Evolutionary conservation across 2,113 vertebrate species (phyloP).

Genomic region (Elephas maximus): DNA sequence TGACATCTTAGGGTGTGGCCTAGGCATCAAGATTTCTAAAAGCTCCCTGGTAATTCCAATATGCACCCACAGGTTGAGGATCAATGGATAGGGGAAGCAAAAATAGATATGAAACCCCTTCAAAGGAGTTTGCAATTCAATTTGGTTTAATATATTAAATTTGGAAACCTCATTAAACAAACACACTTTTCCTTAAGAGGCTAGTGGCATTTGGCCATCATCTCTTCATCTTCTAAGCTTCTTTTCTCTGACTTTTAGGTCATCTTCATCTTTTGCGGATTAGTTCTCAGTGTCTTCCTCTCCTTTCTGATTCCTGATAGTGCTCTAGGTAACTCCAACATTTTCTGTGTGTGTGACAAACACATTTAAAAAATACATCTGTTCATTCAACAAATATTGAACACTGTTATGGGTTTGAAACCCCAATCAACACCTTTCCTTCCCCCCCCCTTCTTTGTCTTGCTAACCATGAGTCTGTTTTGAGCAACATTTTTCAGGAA

Average conservation of each 20-base stretch:
- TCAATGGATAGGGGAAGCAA: not conserved
- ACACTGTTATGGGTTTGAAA: no score
- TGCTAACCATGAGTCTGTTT: no score
- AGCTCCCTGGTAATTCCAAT: not conserved
- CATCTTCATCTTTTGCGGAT: not conserved
- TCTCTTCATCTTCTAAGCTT: not conserved
- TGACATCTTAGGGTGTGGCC: no score
- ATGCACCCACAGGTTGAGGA: not conserved
- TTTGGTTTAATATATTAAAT: not conserved
- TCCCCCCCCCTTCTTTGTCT: no score
- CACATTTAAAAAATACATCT: not conserved
- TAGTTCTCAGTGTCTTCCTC: not conserved
- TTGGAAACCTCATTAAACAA: not conserved
- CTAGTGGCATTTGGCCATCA: not conserved
- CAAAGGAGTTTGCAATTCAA: not conserved
- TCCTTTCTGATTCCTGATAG: not conserved
- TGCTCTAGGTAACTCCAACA: not conserved
- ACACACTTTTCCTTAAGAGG: not conserved
- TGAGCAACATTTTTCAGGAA: no score
- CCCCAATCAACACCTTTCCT: no score
- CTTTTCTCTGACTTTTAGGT: not conserved
- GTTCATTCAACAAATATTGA: not conserved
- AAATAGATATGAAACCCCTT: not conserved
- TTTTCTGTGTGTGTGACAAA: not conserved
- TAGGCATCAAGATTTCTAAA: no score